Percentiles rank a stretch among this genome's conserved stretches.
These are phyloP conservation scores for Acropora yongei DNA, from an alignment of 64 coral and sea anemone species.

Conservation along the genomic window DNA sequence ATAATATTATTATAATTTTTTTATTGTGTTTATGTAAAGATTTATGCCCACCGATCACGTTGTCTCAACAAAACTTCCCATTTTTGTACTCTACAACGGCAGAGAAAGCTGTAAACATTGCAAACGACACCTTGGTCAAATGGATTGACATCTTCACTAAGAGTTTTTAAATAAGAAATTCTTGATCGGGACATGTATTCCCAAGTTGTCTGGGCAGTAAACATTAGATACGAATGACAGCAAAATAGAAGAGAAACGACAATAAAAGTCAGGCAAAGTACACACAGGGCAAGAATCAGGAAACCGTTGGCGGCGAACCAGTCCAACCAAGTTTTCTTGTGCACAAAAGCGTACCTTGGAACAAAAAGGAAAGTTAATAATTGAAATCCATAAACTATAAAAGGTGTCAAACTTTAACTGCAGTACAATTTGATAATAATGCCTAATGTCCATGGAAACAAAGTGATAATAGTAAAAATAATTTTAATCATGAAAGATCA, in stretches of 20 bases:
- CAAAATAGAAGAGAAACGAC: constrained; percentile 72
- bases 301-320: constrained; percentile 83
- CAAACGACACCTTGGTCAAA: constrained; percentile 94
- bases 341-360: constrained; percentile 75
- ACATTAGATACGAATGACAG: constrained; percentile 87
- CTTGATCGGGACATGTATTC: constrained; percentile 97
- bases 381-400: background rate
- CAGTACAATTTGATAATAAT: no score
- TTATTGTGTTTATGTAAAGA: background rate
- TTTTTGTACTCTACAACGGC: constrained; percentile 88
- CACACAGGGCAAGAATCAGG: constrained; percentile 71
- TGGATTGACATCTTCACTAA: constrained; percentile 93
- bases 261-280: constrained; percentile 72
- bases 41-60: constrained; percentile 87
- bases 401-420: no score
- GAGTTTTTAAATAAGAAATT: constrained; percentile 95
- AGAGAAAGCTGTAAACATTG: constrained; percentile 92
- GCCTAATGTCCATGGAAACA: no score
- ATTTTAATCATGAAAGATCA: no score
- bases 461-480: no score
- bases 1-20: background rate
- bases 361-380: background rate
- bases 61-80: constrained; percentile 91
- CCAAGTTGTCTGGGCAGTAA: constrained; percentile 92
- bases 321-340: constrained; percentile 74